Conservation (phyloP, 2,888 invertebrate genomes). For the Cancer borealis region DNA sequence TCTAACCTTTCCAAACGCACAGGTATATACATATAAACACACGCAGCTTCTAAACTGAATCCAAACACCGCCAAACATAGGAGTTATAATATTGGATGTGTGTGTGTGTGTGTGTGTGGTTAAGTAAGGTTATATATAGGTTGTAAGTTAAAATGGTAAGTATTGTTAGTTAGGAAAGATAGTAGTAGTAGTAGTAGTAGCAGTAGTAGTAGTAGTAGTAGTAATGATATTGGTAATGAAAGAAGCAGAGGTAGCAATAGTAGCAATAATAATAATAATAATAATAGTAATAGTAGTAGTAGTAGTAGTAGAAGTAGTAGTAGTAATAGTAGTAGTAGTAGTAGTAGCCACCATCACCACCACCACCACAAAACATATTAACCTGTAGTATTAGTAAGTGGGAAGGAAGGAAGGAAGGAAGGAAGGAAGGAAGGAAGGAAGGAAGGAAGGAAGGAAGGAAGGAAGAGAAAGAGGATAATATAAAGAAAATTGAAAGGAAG, state of each 20-base stretch:
- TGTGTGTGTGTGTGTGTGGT: too few relatives aligned
- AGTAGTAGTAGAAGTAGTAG: not conserved
- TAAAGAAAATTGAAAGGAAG: not conserved
- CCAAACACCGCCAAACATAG: too few relatives aligned
- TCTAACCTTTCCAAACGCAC: too few relatives aligned
- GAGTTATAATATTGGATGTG: too few relatives aligned
- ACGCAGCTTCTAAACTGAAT: too few relatives aligned
- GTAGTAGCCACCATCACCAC: not conserved
- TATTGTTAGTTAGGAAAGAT: too few relatives aligned
- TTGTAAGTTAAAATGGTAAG: too few relatives aligned
- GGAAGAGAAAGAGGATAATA: too few relatives aligned
- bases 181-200: constrained; percentile 34
- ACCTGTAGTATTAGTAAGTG: not conserved
- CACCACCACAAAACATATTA: not conserved
- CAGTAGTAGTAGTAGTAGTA: not conserved
- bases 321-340: constrained; percentile 1
- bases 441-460: too few relatives aligned
- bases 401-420: not conserved
- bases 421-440: too few relatives aligned
- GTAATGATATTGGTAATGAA: not conserved
- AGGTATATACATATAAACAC: too few relatives aligned
- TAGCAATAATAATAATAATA: not conserved
- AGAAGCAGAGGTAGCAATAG: not conserved
- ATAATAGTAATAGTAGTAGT: not conserved
- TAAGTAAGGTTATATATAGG: too few relatives aligned